Evolutionary conservation across 2,113 vertebrate genomes (phyloP).

Genomic region (Dicaeum eximium): DNA sequence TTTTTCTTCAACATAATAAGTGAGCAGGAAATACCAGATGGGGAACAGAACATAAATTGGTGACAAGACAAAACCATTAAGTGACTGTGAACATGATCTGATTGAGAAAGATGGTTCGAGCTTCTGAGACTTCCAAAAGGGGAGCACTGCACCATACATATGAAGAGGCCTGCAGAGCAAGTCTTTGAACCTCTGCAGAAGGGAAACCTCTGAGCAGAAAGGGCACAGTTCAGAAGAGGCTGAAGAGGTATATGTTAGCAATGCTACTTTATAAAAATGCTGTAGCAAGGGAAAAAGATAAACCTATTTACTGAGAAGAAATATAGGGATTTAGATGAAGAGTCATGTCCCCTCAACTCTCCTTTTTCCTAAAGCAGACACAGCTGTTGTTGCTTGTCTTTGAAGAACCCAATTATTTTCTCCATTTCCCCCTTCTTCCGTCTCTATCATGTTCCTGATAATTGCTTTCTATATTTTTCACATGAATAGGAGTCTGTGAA

Average conservation of each 20-base stretch:
- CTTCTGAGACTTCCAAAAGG: neutral
- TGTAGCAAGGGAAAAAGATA: neutral
- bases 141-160: accelerated
- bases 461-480: neutral
- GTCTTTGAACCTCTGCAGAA: neutral
- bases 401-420: neutral
- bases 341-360: neutral
- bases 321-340: neutral
- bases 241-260: neutral
- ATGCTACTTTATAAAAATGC: neutral
- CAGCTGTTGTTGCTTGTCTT: neutral
- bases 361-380: neutral
- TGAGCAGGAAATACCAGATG: neutral
- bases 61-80: neutral
- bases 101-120: neutral
- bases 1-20: neutral
- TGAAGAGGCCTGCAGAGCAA: accelerated
- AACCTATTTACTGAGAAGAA: neutral
- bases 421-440: neutral
- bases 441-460: neutral
- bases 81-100: neutral
- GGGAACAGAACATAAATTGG: neutral
- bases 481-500: neutral
- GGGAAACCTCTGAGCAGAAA: neutral
- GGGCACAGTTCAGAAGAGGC: neutral